phyloP scores from a whole-genome alignment of 2,113 vertebrate species.

The Microcebus ravelobensis region DNA sequence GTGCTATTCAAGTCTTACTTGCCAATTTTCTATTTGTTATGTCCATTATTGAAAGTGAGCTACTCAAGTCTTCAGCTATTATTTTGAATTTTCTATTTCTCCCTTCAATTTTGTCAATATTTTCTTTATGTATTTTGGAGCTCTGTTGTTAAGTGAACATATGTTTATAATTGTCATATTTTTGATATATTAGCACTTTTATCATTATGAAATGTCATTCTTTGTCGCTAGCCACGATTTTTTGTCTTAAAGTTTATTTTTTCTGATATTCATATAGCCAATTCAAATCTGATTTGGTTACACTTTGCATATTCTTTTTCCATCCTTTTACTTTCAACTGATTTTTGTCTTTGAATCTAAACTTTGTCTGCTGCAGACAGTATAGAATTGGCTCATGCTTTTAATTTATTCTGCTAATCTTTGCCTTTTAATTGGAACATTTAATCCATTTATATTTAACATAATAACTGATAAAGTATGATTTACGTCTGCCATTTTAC shows the following conservation, averaged over 20 bases:
- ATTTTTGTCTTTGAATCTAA: neutral
- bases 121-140: neutral
- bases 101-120: neutral
- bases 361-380: neutral
- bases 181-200: neutral
- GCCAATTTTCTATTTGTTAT: neutral
- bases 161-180: neutral
- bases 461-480: neutral
- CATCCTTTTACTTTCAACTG: neutral
- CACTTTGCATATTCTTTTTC: neutral
- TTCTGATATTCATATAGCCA: neutral
- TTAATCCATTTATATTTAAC: constrained; percentile 19
- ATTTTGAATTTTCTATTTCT: neutral
- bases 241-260: neutral
- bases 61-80: neutral
- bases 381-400: neutral
- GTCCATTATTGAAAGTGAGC: neutral
- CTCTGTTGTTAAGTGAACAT: neutral
- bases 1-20: neutral
- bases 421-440: neutral
- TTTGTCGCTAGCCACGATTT: neutral
- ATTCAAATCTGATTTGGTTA: neutral
- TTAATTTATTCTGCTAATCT: neutral
- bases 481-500: neutral
- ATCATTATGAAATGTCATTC: neutral